Evolutionary conservation across 2,797 vertebrate genomes (phyloP).

Genomic region (Myotis myotis): DNA sequence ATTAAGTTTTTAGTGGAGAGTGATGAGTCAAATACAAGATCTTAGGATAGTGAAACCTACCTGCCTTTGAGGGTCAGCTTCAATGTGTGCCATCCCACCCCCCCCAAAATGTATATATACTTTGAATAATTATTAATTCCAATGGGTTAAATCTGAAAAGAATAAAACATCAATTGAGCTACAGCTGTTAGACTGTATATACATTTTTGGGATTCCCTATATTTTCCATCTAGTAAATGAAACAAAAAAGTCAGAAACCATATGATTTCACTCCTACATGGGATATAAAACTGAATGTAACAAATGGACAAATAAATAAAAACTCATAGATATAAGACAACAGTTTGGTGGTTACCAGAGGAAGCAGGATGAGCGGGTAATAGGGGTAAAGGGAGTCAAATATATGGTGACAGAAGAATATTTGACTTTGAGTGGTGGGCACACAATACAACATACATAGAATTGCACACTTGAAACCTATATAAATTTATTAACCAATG

Average conservation of each 20-base stretch:
- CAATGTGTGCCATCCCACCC: too few relatives aligned
- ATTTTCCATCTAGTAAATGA: background rate
- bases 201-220: too few relatives aligned
- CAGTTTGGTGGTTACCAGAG: background rate
- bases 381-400: background rate
- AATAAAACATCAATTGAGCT: too few relatives aligned
- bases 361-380: background rate
- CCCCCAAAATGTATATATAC: too few relatives aligned
- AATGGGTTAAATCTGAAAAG: too few relatives aligned
- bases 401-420: background rate
- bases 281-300: background rate
- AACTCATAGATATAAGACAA: background rate
- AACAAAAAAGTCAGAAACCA: background rate
- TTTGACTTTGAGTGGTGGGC: background rate
- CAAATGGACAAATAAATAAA: background rate
- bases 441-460: background rate
- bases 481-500: background rate
- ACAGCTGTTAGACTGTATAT: too few relatives aligned
- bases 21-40: background rate
- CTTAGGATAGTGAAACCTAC: background rate
- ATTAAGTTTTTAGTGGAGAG: background rate
- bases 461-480: background rate
- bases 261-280: background rate
- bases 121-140: too few relatives aligned
- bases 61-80: background rate